phyloP scores from a whole-genome alignment of 2,888 invertebrate genomes.

The Nemotelus pantherinus region DNA sequence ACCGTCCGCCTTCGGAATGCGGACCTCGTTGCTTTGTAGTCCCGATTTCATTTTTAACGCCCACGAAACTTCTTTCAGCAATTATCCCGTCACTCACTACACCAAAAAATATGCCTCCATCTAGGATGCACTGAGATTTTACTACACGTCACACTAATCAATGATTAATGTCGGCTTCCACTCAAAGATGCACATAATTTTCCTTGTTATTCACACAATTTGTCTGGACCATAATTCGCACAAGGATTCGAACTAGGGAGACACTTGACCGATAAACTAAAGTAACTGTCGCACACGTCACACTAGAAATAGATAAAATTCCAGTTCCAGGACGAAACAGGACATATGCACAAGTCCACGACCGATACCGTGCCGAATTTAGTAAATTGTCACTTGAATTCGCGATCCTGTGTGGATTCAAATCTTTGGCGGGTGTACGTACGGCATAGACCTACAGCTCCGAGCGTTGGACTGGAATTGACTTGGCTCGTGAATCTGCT shows the following conservation, averaged over 20 bases:
- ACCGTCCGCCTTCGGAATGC: conserved; percentile 49
- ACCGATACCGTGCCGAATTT: background rate
- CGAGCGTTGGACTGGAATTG: conserved; percentile 35
- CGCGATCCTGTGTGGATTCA: no score
- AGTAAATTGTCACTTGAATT: background rate
- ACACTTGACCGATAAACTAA: no score
- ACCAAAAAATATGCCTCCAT: conserved; percentile 17
- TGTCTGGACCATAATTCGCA: no score
- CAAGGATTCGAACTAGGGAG: no score
- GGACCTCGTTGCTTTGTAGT: conserved; percentile 52
- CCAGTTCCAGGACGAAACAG: background rate
- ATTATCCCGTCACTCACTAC: conserved; percentile 3
- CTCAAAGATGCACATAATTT: conserved; percentile 8
- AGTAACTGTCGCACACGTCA: no score
- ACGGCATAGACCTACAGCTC: background rate
- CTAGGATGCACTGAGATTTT: background rate
- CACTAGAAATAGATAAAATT: no score
- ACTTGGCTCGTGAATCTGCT: background rate
- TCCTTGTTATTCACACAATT: no score
- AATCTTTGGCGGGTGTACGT: no score
- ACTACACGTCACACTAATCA: background rate
- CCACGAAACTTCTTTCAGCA: background rate
- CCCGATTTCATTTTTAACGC: conserved; percentile 49
- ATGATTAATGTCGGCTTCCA: conserved; percentile 4
- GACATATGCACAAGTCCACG: background rate